Conservation (phyloP, 2,888 invertebrate species). For the Synergus gifuensis region DNA sequence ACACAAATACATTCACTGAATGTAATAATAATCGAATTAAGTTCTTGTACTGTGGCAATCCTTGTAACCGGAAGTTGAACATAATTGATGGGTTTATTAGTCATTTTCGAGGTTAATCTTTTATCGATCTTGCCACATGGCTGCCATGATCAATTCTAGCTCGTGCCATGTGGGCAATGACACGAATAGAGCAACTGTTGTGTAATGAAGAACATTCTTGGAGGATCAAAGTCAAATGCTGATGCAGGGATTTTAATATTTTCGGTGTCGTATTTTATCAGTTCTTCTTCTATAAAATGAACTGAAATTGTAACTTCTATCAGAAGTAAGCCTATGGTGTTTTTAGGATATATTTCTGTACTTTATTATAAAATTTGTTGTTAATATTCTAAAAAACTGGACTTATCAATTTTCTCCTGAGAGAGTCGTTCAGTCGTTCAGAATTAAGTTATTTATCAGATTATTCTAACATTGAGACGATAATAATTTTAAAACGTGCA, state of each 20-base stretch:
- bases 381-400: too few species aligned
- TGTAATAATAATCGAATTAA: background rate
- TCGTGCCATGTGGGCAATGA: conserved; percentile 4
- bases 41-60: background rate
- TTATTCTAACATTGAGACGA: background rate
- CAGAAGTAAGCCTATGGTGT: background rate
- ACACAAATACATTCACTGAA: background rate
- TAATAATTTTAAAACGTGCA: background rate
- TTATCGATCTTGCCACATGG: background rate
- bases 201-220: background rate
- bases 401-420: too few species aligned
- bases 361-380: too few species aligned
- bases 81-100: background rate
- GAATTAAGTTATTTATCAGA: too few species aligned
- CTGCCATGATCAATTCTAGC: background rate
- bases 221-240: conserved; percentile 4
- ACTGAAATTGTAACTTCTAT: background rate
- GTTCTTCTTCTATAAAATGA: background rate
- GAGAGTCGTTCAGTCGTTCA: too few species aligned
- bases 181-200: background rate
- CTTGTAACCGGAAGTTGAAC: background rate
- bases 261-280: background rate
- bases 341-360: background rate
- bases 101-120: background rate
- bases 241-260: background rate